Evolutionary conservation across 92 coral and sea anemone species (phyloP), one percentile per base, ranked within the genome.

Genomic region (Ricordea florida): DNA sequence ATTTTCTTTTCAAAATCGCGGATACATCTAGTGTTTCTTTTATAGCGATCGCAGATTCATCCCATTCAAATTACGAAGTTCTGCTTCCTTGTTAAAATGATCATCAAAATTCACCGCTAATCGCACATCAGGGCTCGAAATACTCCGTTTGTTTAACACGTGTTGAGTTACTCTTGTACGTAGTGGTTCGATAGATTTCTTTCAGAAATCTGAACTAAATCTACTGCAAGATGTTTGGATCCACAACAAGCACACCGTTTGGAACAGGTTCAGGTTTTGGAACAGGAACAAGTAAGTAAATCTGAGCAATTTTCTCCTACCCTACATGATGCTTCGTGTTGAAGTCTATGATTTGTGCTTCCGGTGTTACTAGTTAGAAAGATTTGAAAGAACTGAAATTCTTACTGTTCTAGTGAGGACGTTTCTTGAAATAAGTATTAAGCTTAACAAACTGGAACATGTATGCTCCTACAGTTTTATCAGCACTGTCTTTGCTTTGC

Each of bases 191-290:
- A n/a, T n/a, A n/a, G n/a, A n/a, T n/a, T n/a, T n/a, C n/a, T n/a
- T n/a, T n/a, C n/a, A n/a, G n/a, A n/a, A n/a, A n/a, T n/a, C n/a
- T n/a, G n/a, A n/a, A n/a, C n/a, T n/a, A n/a, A n/a, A n/a, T n/a
- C n/a, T n/a, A n/a, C n/a, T 35, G 25, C 15, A 30, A 70, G 47
- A 80, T 86, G 91, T 86, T 86, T 86, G 80, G 71, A 35, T 33
- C 75, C 27, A 23, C 71, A 13, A 43, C 83, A 26, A 85, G 58
- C 53, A 81, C 91, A 26, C 86, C 86, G 14, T 86, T 86, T 66
- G 91, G 91, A 66, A 78, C 92, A 11, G 89, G 93, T 33, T 72
- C 71, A 14, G 53, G 89, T 10, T 90, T 90, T 78, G 97, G 93
- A 27, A 88, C 91, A 24, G 87, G 93, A 45, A 81, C 93, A 59